Base-by-base conservation (phyloP, 2,888 invertebrate genomes). In the Anthrax anthrax region DNA sequence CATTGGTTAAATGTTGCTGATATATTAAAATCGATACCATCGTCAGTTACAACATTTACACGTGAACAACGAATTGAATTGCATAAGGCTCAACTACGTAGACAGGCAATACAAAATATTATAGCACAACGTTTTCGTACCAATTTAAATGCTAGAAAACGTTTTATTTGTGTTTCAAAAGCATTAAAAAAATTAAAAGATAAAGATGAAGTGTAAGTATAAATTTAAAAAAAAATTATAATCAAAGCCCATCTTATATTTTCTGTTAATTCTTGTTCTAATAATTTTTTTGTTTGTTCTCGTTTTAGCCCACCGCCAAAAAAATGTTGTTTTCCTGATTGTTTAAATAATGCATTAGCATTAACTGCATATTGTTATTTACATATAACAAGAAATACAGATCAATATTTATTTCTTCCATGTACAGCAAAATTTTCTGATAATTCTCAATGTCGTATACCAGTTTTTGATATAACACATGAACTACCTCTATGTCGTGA, bases 401-500 rank as follows among this genome's bases (percentile, higher is more conserved):
- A 88, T 57, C 92, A 94, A 69, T 76, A 83, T 55, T 69, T 89
- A 52, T 87, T 83, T 67, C 78, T 79, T 61, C 80, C 82, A 57
- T 87, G 86, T 65, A 84, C 84, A 50, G 84, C 84, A 50, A 84
- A 84, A 65, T 82, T 81, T 64, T 75, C 81, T 47, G 82, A 85
- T 65, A 67, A 84, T 58, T 80, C 81, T 32, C 84, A 83, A 62
- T 86, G 86, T 64, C 80, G 82, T 59, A 73, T 80, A 53, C 84
- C 86, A 39, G 83, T 84, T 42, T 82, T 85, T 57, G 84, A 86
- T 67, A 75, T 84, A 49, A 73, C 75, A 42, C 81, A 84, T 60
- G 82, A 89, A 62, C 74, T 89, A 61, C 89, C 92, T 41, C 72
- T 92, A 9, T 94, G 92, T 63, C 74, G 80, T 9, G 86, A 86